phyloP scores from a whole-genome alignment of 2,888 invertebrate species.

The Drosophila buzzatii region DNA sequence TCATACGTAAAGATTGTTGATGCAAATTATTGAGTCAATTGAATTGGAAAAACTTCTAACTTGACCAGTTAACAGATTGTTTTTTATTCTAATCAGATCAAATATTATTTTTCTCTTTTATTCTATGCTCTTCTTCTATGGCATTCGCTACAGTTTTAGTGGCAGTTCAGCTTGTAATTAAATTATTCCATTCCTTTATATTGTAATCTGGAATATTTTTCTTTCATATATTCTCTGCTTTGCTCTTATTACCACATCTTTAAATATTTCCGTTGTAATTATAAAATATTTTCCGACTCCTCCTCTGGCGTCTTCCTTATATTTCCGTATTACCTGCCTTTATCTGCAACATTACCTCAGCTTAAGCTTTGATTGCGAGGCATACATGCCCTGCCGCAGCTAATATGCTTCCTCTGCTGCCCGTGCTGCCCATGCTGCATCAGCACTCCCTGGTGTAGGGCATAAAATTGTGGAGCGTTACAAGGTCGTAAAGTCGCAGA shows the following conservation, averaged over 20 bases:
- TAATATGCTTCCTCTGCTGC: slow-evolving; percentile 22
- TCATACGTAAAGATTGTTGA: neutral
- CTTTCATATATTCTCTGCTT: neutral
- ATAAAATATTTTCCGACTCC: slow-evolving; percentile 1
- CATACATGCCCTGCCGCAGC: slow-evolving; percentile 13
- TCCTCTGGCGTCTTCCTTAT: slow-evolving; percentile 5
- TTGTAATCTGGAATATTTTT: neutral
- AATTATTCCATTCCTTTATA: neutral
- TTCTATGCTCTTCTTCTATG: too few species aligned
- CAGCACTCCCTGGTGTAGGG: slow-evolving; percentile 26
- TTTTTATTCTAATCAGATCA: neutral
- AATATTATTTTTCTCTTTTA: too few species aligned
- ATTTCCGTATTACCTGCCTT: slow-evolving; percentile 16
- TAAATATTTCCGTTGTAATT: slow-evolving; percentile 14
- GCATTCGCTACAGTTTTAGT: too few species aligned
- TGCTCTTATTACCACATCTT: neutral
- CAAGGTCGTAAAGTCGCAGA: slow-evolving; percentile 50
- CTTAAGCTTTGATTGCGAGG: slow-evolving; percentile 21
- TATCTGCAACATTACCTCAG: slow-evolving; percentile 11
- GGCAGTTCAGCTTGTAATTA: neutral
- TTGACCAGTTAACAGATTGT: neutral
- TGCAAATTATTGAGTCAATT: too few species aligned
- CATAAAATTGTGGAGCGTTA: slow-evolving; percentile 40
- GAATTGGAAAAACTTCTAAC: neutral
- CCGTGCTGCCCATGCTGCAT: slow-evolving; percentile 17